These are phyloP conservation scores for Chelon auratus DNA, from an alignment of 2,797 vertebrate genomes.

Conservation along the genomic window DNA sequence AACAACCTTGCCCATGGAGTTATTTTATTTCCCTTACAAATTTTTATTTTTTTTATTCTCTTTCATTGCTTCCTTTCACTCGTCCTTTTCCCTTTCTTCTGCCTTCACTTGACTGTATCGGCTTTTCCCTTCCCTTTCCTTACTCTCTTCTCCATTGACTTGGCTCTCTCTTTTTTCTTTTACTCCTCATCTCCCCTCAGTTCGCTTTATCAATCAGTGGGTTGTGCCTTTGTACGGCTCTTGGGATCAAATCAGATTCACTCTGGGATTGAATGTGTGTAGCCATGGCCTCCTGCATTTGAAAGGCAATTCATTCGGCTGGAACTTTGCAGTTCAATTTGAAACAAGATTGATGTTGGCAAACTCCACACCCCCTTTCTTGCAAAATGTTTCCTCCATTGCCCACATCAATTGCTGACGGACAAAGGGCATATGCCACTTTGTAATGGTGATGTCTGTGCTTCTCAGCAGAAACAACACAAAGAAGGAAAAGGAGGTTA, in stretches of 20 bases:
- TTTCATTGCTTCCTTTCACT: constrained; percentile 32
- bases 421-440: constrained; percentile 78
- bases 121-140: constrained; percentile 53
- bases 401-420: constrained; percentile 72
- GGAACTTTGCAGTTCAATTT: constrained; percentile 80
- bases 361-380: constrained; percentile 79
- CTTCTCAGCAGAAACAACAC: constrained; percentile 62
- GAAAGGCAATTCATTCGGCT: constrained; percentile 82
- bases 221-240: constrained; percentile 76
- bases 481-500: constrained; percentile 15
- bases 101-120: constrained; percentile 27
- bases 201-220: constrained; percentile 78
- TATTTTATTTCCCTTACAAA: constrained; percentile 64
- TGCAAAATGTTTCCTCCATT: constrained; percentile 80
- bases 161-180: constrained; percentile 39
- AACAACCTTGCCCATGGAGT: constrained; percentile 52
- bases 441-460: constrained; percentile 73
- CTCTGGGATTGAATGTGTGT: constrained; percentile 76
- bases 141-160: constrained; percentile 64
- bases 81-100: constrained; percentile 4
- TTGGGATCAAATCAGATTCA: constrained; percentile 81
- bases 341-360: constrained; percentile 79
- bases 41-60: constrained; percentile 26
- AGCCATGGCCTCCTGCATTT: constrained; percentile 79
- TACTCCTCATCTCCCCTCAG: constrained; percentile 67